Base-by-base conservation (phyloP, 2,888 invertebrate genomes). In the Physocephala rufipes region DNA sequence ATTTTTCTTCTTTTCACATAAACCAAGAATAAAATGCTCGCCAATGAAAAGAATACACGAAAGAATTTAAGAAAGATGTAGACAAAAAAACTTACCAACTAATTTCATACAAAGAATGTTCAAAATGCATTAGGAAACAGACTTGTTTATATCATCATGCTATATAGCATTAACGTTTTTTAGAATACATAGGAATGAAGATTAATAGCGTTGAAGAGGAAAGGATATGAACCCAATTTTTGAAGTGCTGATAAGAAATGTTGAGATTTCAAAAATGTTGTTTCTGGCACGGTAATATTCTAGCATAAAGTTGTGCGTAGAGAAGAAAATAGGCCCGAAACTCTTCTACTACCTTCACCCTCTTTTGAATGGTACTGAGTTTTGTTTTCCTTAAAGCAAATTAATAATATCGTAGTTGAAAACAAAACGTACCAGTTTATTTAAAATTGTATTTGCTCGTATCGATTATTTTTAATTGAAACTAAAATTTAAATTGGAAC, bases 1-100 rank as follows among this genome's bases (percentile, higher is more conserved):
- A 47, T 59, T 59, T 19, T 68, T n/a, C n/a, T 68, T 62, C 51
- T 30, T 16, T 64, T 68, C 16, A 15, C 45, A 26, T 21, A 66
- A 55, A 36, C 30, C 16, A n/a, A 30, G 53, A 26, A 5, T 24
- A 59, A 67, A 67, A 47, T 51, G 49, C 62, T 61, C 61, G 61
- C 51, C 61, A 68, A 55, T 30, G 5, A 59, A 45, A 28, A 24
- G 28, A 45, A 58, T n/a, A 47, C 45, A 51, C 7, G 49, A 47
- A 30, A 15, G 16, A 36, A 28, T 15, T 36, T 36, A 62, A 45
- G 7, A n/a, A 36, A 62, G 30, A 12, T 36, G n/a, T 30, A 19
- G 21, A 61, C 43, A 13, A 15, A 26, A n/a, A 49, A 49, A 49
- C n/a, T 49, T 12, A n/a, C 7, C 16, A 55, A 21, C 24, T 55